These are phyloP conservation scores for Uloborus diversus DNA, from an alignment of 1,140 invertebrate genomes.

Conservation along the genomic window DNA sequence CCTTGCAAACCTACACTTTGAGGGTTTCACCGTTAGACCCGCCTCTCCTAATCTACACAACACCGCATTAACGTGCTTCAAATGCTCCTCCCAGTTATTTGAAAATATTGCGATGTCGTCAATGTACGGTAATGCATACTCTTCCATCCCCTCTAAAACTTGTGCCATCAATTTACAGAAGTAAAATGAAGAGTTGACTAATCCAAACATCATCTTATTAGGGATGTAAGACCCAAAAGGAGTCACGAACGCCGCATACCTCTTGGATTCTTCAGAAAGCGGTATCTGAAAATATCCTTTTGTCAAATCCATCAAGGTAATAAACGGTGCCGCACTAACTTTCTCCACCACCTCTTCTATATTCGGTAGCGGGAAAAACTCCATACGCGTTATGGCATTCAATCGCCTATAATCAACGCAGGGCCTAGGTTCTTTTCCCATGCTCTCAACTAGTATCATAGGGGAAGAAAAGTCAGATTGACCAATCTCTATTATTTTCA, in stretches of 20 bases:
- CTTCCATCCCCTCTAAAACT: constrained; percentile 8
- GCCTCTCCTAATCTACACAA: too few species aligned
- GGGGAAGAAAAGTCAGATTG: too few species aligned
- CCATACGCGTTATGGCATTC: too few species aligned
- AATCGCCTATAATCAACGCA: too few species aligned
- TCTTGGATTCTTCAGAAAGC: constrained; percentile 61
- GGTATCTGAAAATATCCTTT: constrained; percentile 68
- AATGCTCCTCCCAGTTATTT: constrained; percentile 4
- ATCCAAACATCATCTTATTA: constrained; percentile 60
- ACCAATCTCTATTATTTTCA: too few species aligned
- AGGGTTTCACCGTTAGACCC: too few species aligned
- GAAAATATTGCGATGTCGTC: constrained; percentile 28
- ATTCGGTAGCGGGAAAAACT: too few species aligned
- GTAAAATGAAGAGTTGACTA: background rate
- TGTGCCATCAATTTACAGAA: constrained; percentile 6
- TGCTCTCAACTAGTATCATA: too few species aligned
- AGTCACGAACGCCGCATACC: constrained; percentile 67
- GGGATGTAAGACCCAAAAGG: constrained; percentile 65
- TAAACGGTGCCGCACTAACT: constrained; percentile 63
- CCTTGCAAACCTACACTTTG: too few species aligned
- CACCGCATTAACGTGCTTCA: background rate
- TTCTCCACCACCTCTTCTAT: constrained; percentile 65
- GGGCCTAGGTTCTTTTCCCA: too few species aligned
- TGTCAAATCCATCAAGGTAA: constrained; percentile 66
- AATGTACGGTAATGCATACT: constrained; percentile 4